phyloP scores from a whole-genome alignment of 2,113 vertebrate genomes.

The Jacana jacana region DNA sequence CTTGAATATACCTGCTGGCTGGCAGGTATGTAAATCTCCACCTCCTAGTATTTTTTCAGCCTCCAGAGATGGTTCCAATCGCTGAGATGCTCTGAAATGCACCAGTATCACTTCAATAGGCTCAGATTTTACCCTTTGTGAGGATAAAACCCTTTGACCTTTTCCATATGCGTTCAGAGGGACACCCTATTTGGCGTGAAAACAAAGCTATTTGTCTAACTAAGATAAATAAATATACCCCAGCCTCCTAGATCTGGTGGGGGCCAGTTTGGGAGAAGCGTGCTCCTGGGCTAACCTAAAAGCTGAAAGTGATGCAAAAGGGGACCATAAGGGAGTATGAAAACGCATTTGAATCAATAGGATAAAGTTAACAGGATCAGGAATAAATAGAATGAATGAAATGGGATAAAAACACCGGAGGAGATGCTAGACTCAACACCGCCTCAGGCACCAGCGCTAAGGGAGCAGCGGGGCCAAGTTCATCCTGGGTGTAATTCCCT shows the following conservation, averaged over 20 bases:
- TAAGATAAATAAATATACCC: constrained; percentile 21
- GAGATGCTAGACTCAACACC: background rate
- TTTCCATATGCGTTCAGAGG: background rate
- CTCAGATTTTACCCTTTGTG: constrained; percentile 34
- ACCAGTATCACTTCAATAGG: constrained; percentile 17
- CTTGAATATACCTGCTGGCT: background rate
- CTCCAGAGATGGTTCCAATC: background rate
- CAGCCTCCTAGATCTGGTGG: background rate
- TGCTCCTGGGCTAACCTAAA: background rate
- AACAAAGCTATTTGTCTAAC: constrained; percentile 21
- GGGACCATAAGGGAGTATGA: constrained; percentile 55
- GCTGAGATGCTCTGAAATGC: background rate
- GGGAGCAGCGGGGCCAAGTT: constrained; percentile 7
- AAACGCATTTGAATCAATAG: constrained; percentile 71
- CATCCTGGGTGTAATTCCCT: background rate
- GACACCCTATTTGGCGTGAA: background rate
- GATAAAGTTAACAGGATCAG: constrained; percentile 71
- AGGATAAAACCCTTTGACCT: constrained; percentile 44
- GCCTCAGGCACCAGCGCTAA: background rate
- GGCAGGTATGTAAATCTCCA: background rate
- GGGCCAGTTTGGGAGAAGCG: background rate
- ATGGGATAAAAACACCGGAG: constrained; percentile 65
- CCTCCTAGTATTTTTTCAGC: background rate
- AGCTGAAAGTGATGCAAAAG: constrained; percentile 39
- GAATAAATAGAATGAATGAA: constrained; percentile 71